Base-by-base conservation (phyloP, 1,140 invertebrate genomes). In the Drosophila insularis region DNA sequence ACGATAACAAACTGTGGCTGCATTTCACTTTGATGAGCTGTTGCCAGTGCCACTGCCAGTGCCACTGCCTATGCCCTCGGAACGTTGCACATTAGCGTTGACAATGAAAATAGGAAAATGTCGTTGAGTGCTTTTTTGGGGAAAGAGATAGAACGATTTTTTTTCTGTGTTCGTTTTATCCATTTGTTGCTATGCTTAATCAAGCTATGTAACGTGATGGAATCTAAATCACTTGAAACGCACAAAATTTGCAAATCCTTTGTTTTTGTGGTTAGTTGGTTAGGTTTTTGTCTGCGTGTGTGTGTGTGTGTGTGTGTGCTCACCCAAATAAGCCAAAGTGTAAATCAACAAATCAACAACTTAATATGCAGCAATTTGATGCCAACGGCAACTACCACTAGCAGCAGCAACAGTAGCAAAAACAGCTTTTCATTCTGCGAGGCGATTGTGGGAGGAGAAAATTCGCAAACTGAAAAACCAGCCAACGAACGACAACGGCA, bases 331-430 rank as follows among this genome's bases (percentile, higher is more conserved):
- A 55, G 61, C 59, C 61, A 31, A 71, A 80, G 82, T 81, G 78
- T 78, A 85, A 81, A 85, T 85, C 74, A 74, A 70, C 81, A 81
- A 86, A 86, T 86, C 78, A 87, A 75, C 78, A 86, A 81, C 81
- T 81, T 86, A 86, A 87, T 87, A 86, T 86, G 78, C 82, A 58
- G 65, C 78, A 75, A 76, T 74, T 74, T 68, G 71, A 62, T 77
- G 64, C 60, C 67, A 86, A 61, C 46, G 61, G 64, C 59, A 46
- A 68, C 61, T 53, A 27, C 32, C 21, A 27, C 27, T 27, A 5
- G 27, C 54, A 71, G 19, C 31, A 23, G 54, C 46, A 76, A 2
- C 56, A 64, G 46, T 53, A 56, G 40, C 37, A 63, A 68, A 31
- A 58, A 39, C 37, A 21, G 17, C 43, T 11, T 21, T 50, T 4